Conservation (phyloP, 2,113 vertebrate genomes). For the Xiphophorus couchianus region DNA sequence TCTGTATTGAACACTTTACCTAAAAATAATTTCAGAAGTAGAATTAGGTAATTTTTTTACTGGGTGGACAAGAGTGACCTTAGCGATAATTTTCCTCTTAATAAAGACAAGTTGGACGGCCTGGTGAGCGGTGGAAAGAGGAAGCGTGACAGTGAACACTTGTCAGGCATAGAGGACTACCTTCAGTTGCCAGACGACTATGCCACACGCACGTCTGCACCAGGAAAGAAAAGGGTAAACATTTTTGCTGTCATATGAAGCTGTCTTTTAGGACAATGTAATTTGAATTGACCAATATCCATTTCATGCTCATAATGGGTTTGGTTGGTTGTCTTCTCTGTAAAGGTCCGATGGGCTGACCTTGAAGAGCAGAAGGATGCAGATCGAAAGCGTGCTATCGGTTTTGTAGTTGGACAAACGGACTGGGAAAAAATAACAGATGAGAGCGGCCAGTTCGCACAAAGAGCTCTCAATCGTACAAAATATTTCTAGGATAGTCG, state of each 20-base stretch:
- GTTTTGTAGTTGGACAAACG: conserved; percentile 98
- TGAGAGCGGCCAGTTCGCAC: conserved; percentile 94
- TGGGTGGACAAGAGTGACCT: conserved; percentile 26
- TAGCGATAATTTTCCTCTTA: conserved; percentile 75
- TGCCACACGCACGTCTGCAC: conserved; percentile 93
- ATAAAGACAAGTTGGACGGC: conserved; percentile 96
- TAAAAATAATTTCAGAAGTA: neutral
- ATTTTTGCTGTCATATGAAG: fast-evolving
- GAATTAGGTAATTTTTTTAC: neutral
- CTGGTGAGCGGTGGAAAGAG: conserved; percentile 91
- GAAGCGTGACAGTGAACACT: conserved; percentile 89
- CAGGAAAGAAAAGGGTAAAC: conserved; percentile 96
- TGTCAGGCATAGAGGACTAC: conserved; percentile 93
- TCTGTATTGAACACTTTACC: neutral
- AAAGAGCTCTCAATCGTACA: conserved; percentile 97
- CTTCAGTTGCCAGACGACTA: conserved; percentile 98
- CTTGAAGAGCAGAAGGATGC: conserved; percentile 98
- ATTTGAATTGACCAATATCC: neutral
- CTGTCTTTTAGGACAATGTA: neutral
- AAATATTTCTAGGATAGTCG: conserved; percentile 92
- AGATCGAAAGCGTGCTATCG: conserved; percentile 96
- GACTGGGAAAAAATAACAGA: conserved; percentile 99
- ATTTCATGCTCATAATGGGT: conserved; percentile 20
- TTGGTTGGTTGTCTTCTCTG: conserved; percentile 20
- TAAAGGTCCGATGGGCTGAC: conserved; percentile 97